Percentiles rank a stretch among this genome's conserved stretches.
Conservation (phyloP, 2,888 invertebrate species). For the Cosmorhoe ocellata region DNA sequence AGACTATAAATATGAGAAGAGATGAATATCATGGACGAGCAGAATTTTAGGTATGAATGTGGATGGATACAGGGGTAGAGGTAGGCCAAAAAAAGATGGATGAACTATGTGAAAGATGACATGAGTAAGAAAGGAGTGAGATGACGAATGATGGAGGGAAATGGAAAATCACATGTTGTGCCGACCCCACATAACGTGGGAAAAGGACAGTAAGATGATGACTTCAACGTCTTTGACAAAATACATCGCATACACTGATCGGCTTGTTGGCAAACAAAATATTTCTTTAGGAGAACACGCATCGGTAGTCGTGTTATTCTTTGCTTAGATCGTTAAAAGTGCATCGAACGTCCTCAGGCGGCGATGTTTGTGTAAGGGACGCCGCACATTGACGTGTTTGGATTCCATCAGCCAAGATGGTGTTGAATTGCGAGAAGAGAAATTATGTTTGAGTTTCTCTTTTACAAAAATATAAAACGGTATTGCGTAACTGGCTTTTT, state of each 20-base stretch:
- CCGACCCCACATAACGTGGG: no score
- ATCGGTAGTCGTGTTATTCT: conserved; percentile 51
- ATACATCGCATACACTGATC: conserved; percentile 25
- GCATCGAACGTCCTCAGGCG: conserved; percentile 41
- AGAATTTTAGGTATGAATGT: no score
- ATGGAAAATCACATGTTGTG: no score
- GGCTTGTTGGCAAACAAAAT: conserved; percentile 34
- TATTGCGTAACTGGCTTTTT: no score
- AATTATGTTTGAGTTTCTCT: background rate
- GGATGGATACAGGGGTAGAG: no score
- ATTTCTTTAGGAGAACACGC: conserved; percentile 40
- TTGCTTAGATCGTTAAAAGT: conserved; percentile 48
- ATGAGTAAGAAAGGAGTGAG: no score
- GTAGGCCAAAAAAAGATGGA: no score
- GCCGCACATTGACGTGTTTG: conserved; percentile 56
- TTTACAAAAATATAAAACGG: no score
- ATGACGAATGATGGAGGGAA: no score
- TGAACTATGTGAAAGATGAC: no score
- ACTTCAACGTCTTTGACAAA: conserved; percentile 13
- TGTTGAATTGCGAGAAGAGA: conserved; percentile 23
- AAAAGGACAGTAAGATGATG: background rate
- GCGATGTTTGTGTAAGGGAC: conserved; percentile 56
- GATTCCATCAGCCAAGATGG: conserved; percentile 49
- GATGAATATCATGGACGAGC: no score
- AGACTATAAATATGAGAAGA: no score